Base-by-base conservation (phyloP, 2,113 vertebrate species). In the Jacana jacana region DNA sequence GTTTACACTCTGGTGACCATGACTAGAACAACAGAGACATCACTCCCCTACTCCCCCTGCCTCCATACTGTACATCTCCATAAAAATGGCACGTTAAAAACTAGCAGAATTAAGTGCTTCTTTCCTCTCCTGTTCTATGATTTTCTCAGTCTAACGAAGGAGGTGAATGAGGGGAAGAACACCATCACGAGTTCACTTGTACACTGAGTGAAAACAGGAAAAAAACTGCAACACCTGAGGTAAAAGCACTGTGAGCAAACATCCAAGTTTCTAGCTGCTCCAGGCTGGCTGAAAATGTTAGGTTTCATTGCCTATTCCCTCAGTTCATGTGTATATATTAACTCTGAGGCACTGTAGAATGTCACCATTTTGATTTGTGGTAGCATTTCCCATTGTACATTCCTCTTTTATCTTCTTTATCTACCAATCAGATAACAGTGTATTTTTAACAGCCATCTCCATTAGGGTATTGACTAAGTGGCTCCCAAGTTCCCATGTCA, bases 361-460 rank as follows among this genome's bases (percentile, higher is more conserved):
- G 55, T 25, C 71, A 72, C 85, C 55, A 61, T 81, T 95, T 91
- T 95, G 55, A 90, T 75, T 88, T 90, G 71, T 75, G 73, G 42
- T 55, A 88, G 68, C 66, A 78, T 84, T 86, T 94, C 81, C 73
- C 49, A 57, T 35, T 94, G 35, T 61, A 87, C 25, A 33, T 65
- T 88, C 46, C 64, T 85, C 37, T 94, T 93, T 86, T 90, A 88
- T 83, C 69, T 94, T 91, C 86, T 94, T 96, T 89, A 92, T 94
- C 86, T 88, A 89, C 78, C 66, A 92, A 71, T 48, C 31, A 93
- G 93, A 69, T 81, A 86, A 79, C 55, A 75, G 39, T 23, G 76
- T 94, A 84, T 93, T 94, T 95, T 96, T 93, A 93, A 94, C 69
- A 89, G 84, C 81, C 58, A 91, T 89, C 81, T 96, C 91, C 78